Base-by-base conservation (phyloP, 1,140 invertebrate genomes). In the Calliphora vicina region DNA sequence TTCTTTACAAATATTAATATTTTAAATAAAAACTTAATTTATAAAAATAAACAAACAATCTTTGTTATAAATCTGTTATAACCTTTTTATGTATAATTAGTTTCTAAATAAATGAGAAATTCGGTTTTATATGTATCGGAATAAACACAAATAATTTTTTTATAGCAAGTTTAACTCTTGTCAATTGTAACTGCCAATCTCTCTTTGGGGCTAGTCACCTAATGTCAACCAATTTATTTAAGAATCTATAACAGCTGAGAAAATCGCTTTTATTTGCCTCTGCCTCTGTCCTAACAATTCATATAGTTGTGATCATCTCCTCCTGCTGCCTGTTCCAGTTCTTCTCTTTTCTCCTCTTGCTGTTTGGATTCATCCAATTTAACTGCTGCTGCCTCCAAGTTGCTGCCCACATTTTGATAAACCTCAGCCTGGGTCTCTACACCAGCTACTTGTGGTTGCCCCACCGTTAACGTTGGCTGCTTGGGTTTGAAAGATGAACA, bases 401-500 rank as follows among this genome's bases (percentile, higher is more conserved):
- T 83, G 23, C 83, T 76, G 0, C 86, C 86, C 71, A 90, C 85
- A 82, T 90, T 90, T 43, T 89, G 89, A 82, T 90, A 90, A 50
- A 90, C 89, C 78, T 90, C 88, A 0, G 89, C 88, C 42, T 88
- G 87, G 0, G 88, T 87, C 43, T 89, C 87, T 45, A 89, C 86
- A 78, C 85, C 86, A 26, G n/a, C 73, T 29, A 87, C 86, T 78
- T 89, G 86, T 2, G 89, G 87, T 72, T 84, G 85, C 20, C 85
- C 85, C 29, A 87, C 85, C n/a, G n/a, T n/a, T n/a, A 87, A 10
- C 5, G 50, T 0, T 57, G 50, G 0, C 27, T 84, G 82, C 57
- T 88, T 87, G 72, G 88, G 89, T 80, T 90, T 90, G 61, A 90
- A 90, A 12, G 87, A 88, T 85, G 88, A 89, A 86, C 89, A 90